Evolutionary conservation across 1,140 invertebrate genomes (phyloP).

Genomic region (Lordiphosa collinella): DNA sequence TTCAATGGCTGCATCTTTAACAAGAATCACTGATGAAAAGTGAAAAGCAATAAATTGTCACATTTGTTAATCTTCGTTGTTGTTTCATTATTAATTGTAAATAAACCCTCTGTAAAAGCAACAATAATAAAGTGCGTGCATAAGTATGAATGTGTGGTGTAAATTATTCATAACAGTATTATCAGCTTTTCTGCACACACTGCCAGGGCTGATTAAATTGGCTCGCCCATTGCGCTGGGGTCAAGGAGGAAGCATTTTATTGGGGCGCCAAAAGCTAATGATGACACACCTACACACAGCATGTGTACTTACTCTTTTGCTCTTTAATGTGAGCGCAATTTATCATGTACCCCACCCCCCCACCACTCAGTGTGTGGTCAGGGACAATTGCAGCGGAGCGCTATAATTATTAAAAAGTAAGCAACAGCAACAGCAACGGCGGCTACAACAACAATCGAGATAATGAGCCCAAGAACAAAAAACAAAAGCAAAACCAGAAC

Average conservation of each 20-base stretch:
- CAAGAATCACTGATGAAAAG: not conserved
- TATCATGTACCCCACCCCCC: constrained; percentile 32
- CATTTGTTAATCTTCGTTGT: not conserved
- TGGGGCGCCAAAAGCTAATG: constrained; percentile 35
- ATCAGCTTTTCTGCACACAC: constrained; percentile 61
- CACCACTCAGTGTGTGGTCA: constrained; percentile 46
- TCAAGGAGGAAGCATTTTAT: not conserved
- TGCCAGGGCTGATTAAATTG: constrained; percentile 66
- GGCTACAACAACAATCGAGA: constrained; percentile 53
- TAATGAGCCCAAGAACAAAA: constrained; percentile 56
- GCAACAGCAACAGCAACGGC: constrained; percentile 34
- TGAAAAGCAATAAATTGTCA: not conserved
- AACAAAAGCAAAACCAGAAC: not conserved
- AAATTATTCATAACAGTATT: constrained; percentile 75
- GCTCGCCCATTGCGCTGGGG: constrained; percentile 28
- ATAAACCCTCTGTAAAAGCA: constrained; percentile 38
- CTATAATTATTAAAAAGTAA: constrained; percentile 72
- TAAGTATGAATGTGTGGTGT: constrained; percentile 19
- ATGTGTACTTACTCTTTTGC: constrained; percentile 17
- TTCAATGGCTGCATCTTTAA: not conserved
- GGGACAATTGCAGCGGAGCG: constrained; percentile 62
- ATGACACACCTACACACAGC: constrained; percentile 23
- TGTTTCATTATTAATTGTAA: constrained; percentile 56
- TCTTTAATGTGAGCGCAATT: constrained; percentile 46
- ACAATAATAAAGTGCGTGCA: constrained; percentile 37